phyloP scores from a whole-genome alignment of 2,888 invertebrate genomes.

The Heliconius charithonia region DNA sequence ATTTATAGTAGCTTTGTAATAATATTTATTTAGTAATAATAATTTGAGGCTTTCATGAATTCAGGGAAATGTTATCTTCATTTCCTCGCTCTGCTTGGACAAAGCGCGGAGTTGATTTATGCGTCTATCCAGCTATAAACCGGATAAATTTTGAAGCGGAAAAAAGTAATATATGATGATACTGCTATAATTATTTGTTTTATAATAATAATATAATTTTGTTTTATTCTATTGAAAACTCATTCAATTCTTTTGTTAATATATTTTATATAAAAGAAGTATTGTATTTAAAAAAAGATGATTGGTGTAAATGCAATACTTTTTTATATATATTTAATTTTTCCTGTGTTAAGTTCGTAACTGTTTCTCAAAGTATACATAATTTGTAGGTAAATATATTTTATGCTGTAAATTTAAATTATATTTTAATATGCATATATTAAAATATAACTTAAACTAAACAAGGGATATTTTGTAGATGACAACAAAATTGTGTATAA shows the following conservation, averaged over 20 bases:
- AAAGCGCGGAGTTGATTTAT: too few species aligned
- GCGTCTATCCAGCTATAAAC: too few species aligned
- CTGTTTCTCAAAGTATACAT: background rate
- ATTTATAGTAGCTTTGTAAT: too few species aligned
- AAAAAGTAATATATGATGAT: too few species aligned
- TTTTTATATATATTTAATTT: background rate
- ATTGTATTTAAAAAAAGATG: background rate
- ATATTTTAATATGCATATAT: background rate
- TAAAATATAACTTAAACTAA: background rate
- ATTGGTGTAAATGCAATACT: background rate
- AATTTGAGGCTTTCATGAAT: too few species aligned
- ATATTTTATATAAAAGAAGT: background rate
- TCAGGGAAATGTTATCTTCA: too few species aligned
- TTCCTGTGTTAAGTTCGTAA: background rate
- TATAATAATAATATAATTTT: too few species aligned
- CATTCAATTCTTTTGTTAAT: background rate
- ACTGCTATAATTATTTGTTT: too few species aligned
- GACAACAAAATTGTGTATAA: background rate
- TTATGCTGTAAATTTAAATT: constrained; percentile 1
- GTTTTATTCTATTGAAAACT: background rate
- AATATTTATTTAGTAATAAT: too few species aligned
- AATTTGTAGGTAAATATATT: background rate
- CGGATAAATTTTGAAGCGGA: too few species aligned
- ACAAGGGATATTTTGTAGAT: background rate
- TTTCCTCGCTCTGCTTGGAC: too few species aligned